Evolutionary conservation across 2,797 vertebrate genomes (phyloP).

Genomic region (Streptopelia turtur): DNA sequence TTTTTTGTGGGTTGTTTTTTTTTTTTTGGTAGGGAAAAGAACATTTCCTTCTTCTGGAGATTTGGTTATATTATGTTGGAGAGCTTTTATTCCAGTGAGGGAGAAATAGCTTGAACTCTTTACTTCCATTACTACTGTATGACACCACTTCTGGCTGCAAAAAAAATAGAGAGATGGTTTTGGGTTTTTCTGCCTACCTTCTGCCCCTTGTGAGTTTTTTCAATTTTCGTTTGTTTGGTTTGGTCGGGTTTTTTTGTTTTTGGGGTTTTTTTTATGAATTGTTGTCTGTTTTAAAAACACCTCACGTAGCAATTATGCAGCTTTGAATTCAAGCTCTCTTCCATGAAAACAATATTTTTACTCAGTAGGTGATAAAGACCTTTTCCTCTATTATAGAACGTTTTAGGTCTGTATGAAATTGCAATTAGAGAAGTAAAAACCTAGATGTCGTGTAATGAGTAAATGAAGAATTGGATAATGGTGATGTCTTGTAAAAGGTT

Average conservation of each 20-base stretch:
- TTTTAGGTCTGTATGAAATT: conserved; percentile 9
- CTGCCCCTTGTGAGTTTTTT: not conserved
- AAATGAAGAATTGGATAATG: conserved; percentile 30
- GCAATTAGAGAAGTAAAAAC: conserved; percentile 44
- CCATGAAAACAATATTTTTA: conserved; percentile 5
- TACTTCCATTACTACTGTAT: not conserved
- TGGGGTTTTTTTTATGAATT: not conserved
- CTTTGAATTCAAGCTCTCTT: not conserved
- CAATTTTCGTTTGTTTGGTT: not conserved
- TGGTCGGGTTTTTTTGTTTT: not conserved
- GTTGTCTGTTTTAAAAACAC: not conserved
- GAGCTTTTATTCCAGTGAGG: not conserved
- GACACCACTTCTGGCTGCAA: rapidly evolving
- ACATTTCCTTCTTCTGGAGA: not conserved
- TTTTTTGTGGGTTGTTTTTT: too few species aligned
- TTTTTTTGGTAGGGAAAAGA: not conserved
- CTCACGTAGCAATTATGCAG: not conserved
- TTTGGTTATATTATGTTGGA: rapidly evolving
- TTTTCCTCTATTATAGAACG: not conserved
- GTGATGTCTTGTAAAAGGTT: conserved; percentile 16
- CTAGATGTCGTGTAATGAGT: conserved; percentile 38
- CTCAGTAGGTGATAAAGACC: not conserved
- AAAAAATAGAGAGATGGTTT: not conserved
- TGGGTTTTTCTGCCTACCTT: not conserved
- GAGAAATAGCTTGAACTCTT: not conserved